Conservation (phyloP, 2,113 vertebrate genomes). For the Rynchops niger region DNA sequence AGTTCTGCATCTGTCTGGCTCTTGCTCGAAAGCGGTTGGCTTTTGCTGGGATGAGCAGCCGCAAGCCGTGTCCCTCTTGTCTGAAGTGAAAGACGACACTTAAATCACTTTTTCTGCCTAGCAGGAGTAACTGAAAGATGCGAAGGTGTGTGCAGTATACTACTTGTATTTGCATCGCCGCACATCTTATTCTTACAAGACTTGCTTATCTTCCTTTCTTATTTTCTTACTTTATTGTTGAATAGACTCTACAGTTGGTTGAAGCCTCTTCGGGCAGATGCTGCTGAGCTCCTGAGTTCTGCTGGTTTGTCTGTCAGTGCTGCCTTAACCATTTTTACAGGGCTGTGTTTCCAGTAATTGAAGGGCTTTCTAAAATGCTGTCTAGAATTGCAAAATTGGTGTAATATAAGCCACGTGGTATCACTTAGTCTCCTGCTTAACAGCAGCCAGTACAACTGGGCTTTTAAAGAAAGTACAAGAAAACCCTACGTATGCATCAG, state of each 20-base stretch:
- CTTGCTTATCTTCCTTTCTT: background rate
- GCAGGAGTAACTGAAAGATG: background rate
- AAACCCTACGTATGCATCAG: rapidly evolving
- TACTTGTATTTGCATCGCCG: background rate
- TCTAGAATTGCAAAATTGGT: background rate
- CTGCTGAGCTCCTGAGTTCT: background rate
- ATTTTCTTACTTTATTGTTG: background rate
- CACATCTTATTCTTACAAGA: background rate
- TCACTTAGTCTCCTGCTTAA: background rate
- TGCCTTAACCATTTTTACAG: background rate
- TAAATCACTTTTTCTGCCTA: background rate
- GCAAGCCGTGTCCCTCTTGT: no score
- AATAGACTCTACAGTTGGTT: background rate
- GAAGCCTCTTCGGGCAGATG: background rate
- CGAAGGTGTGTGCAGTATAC: no score
- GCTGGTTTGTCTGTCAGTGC: background rate
- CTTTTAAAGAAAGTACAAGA: background rate
- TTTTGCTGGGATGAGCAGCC: background rate
- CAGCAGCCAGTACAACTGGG: background rate
- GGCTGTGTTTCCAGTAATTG: background rate
- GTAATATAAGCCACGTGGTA: background rate
- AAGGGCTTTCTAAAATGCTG: background rate
- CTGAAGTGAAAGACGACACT: background rate
- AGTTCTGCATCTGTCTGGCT: rapidly evolving
- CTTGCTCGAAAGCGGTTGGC: background rate